Evolutionary conservation across 2,797 vertebrate genomes (phyloP), one percentile per base, ranked within the genome.

Genomic region (Sparus aurata): DNA sequence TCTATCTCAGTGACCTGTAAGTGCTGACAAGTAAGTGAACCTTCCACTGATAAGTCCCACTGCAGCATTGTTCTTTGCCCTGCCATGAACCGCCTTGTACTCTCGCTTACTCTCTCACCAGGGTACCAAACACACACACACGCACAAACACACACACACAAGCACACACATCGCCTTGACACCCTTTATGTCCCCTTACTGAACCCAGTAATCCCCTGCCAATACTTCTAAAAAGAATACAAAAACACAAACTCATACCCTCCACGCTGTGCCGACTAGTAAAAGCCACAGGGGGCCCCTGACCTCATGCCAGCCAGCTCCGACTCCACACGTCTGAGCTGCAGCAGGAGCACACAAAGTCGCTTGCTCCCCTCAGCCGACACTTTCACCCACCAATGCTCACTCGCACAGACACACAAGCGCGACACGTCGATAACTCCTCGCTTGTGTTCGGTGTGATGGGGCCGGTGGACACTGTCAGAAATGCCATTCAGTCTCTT

Each of bases 331-430:
- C n/a, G 50, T 69, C 81, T 81, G 53, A 89, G 80, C 65, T 52
- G 69, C 50, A 83, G 77, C 71, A 70, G 77, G 58, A 85, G 75
- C 77, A 85, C 75, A 73, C 64, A 81, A 76, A 85, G 79, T 81
- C 70, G 74, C 69, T 77, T n/a, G 45, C 69, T 82, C 69, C 79
- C 78, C 20, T 41, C 72, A 69, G 63, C 41, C 4, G 49, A 58
- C 49, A 66, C 53, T 73, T 46, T 52, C 34, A 77, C 67, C 38
- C 50, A 59, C 61, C 50, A 41, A 57, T 17, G 43, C 58, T 54
- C 22, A 61, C 43, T 22, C 53, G 60, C 4, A 57, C 45, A 53
- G 10, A 59, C 22, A 67, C 41, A 74, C 62, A 38, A 11, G 41
- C 50, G 46, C 15, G 46, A 25, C 52, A 47, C 13, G 17, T 27